phyloP scores from a whole-genome alignment of 2,797 vertebrate genomes.

The Pseudochirops corinnae region DNA sequence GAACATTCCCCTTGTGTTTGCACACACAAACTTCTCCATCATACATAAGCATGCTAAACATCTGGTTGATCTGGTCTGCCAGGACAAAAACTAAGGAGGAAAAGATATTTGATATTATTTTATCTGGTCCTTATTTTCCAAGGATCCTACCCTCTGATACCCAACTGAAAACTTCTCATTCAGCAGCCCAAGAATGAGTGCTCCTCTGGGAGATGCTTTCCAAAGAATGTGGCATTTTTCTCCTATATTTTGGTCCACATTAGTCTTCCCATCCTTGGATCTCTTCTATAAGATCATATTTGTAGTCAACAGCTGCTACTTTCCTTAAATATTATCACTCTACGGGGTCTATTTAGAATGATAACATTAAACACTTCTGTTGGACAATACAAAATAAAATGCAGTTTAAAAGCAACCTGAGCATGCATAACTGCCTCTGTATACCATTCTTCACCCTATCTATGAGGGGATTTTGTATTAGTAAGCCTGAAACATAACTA shows the following conservation, averaged over 20 bases:
- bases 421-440: background rate
- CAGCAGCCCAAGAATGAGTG: background rate
- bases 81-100: background rate
- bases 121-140: background rate
- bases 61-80: background rate
- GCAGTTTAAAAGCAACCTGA: conserved; percentile 28
- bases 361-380: conserved; percentile 11
- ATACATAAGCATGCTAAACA: background rate
- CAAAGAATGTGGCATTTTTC: background rate
- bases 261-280: background rate
- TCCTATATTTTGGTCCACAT: too few species aligned
- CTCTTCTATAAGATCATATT: background rate
- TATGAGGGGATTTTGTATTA: conserved; percentile 3
- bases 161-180: background rate
- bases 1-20: background rate
- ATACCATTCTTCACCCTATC: background rate
- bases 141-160: background rate
- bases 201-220: background rate
- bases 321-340: conserved; percentile 8
- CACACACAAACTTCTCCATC: background rate
- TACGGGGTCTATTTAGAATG: conserved; percentile 4
- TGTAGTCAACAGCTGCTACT: background rate
- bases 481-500: background rate
- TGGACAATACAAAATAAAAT: conserved; percentile 2
- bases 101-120: background rate